A percentile compares a stretch with the other conserved stretches of the same genome.
These are phyloP conservation scores for Rallus limicola DNA, from an alignment of 2,113 vertebrate species.

Conservation along the genomic window DNA sequence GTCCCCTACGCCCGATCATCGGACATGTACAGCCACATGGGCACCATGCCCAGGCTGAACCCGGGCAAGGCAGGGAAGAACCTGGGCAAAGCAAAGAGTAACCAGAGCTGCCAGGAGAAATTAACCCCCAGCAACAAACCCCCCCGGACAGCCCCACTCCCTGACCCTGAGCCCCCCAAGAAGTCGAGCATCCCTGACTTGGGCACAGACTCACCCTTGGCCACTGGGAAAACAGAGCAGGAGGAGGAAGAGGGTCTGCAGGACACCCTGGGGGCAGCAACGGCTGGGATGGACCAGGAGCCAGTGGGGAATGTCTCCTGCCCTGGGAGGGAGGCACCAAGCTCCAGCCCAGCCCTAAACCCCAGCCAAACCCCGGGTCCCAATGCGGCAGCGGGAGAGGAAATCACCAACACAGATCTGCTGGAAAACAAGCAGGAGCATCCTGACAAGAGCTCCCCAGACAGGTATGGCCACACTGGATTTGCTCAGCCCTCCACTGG, in stretches of 20 bases:
- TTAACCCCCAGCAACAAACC: background rate
- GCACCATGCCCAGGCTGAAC: slow-evolving; percentile 87
- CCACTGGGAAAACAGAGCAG: background rate
- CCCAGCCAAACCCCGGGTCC: background rate
- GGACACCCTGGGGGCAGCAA: background rate
- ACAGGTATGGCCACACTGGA: background rate
- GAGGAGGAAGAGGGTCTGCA: background rate
- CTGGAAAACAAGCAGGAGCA: background rate
- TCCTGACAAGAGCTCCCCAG: background rate
- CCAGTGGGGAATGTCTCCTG: background rate
- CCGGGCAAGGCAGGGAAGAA: background rate
- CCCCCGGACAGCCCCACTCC: fast-evolving
- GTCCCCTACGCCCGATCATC: slow-evolving; percentile 86
- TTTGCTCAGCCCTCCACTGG: background rate
- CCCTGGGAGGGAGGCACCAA: fast-evolving
- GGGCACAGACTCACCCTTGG: background rate
- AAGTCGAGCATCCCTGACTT: background rate
- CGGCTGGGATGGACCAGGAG: background rate
- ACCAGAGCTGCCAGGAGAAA: background rate
- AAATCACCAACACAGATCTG: background rate
- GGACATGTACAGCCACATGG: slow-evolving; percentile 91
- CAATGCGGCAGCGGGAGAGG: fast-evolving
- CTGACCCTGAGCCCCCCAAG: fast-evolving
- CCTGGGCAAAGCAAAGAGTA: background rate
- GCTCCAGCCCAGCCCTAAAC: background rate